Percentiles rank a stretch among this genome's conserved stretches.
Evolutionary conservation across 2,113 vertebrate species (phyloP).

Genomic region (Lota lota): DNA sequence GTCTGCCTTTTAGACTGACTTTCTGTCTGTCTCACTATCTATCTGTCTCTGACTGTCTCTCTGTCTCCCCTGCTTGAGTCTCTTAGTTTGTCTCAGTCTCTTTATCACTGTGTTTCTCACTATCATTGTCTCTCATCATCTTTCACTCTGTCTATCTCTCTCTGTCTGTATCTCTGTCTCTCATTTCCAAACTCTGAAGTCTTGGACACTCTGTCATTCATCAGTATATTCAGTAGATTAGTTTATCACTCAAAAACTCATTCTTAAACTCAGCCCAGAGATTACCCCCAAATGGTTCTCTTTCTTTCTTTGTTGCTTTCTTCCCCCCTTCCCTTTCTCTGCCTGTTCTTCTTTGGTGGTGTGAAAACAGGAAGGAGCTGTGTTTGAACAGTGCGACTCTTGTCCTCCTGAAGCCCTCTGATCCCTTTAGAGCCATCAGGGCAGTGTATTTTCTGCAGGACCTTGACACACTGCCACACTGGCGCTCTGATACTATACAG

Average conservation of each 20-base stretch:
- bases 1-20: conserved; percentile 10
- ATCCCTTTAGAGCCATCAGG: conserved; percentile 36
- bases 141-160: neutral
- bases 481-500: too few relatives aligned
- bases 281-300: neutral
- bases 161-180: neutral
- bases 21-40: neutral
- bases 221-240: too few relatives aligned
- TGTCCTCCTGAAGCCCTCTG: conserved; percentile 55
- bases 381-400: conserved; percentile 61
- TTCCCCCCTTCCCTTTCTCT: conserved; percentile 12
- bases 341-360: conserved; percentile 37
- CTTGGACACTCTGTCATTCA: neutral
- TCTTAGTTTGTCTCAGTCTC: conserved; percentile 3
- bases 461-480: neutral
- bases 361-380: conserved; percentile 61
- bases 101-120: conserved; percentile 7
- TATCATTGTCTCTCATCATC: neutral
- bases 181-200: neutral
- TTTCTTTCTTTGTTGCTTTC: conserved; percentile 2
- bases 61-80: neutral
- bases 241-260: too few relatives aligned
- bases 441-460: too few relatives aligned
- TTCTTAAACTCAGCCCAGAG: too few relatives aligned
- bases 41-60: neutral